Base-by-base conservation (phyloP, 2,113 vertebrate species). In the Oncorhynchus nerka region DNA sequence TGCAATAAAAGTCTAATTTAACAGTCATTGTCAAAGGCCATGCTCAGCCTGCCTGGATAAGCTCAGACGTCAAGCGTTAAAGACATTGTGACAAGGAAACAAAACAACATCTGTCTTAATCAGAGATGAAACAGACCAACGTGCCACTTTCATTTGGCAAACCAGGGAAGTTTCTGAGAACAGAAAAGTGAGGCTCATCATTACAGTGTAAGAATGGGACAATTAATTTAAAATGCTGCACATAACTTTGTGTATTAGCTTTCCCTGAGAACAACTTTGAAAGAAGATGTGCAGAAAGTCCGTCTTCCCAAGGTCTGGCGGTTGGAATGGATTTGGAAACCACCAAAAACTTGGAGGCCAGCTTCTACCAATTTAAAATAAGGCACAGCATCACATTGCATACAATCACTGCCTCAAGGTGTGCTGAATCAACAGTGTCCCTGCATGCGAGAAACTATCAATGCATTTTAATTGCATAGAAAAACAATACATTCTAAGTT, bases 81-180 rank as follows among this genome's bases (percentile, higher is more conserved):
- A 81, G 28, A 59, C 75, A 81, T 81, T 78, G 75, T 83, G 86
- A 88, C 89, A 85, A 79, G 80, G 73, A 78, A 77, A 71, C 69
- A 87, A 86, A 92, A 86, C 84, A 85, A 79, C 83, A 87, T 86
- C 81, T 78, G 78, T 87, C 83, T 86, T 89, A 69, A 76, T 86
- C 87, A 3, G 12, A 81, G 81, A 84, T 85, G 78, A 86, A 91
- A 88, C 73, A 24, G 76, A 74, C 76, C 77, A 76, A 84, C 80
- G 75, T 73, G 76, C 65, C 74, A 77, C 30, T 78, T 59, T 81
- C 62, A 68, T 67, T 77, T 77, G 75, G 85, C 71, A 84, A 88
- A 75, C 30, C 30, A 13, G 69, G 67, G 74, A 16, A 12, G 32
- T 12, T 24, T 32, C 15, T 55, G 77, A 20, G 64, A 62, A 75